Evolutionary conservation across 2,113 vertebrate genomes (phyloP).

Genomic region (Sminthopsis crassicaudata): DNA sequence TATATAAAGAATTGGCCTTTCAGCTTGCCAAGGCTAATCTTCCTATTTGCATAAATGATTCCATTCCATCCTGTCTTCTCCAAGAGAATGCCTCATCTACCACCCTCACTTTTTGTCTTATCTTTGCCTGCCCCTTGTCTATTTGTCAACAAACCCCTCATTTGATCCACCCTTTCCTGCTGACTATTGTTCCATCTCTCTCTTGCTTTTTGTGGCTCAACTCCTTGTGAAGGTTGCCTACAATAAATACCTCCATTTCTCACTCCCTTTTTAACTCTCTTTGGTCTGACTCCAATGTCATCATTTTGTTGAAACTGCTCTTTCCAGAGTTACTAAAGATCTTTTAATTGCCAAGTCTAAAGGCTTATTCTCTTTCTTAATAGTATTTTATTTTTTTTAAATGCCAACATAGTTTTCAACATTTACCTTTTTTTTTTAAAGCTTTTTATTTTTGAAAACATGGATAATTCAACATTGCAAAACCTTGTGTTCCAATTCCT

Average conservation of each 20-base stretch:
- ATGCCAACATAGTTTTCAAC: too few relatives aligned
- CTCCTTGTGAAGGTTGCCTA: background rate
- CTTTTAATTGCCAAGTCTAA: background rate
- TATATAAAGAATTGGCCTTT: background rate
- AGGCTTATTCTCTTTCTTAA: background rate
- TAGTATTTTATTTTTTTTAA: too few relatives aligned
- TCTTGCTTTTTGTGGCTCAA: background rate
- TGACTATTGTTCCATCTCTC: background rate
- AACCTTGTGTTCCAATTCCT: too few relatives aligned
- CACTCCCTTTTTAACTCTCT: background rate
- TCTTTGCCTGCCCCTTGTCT: background rate
- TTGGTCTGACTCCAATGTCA: background rate
- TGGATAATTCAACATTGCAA: too few relatives aligned
- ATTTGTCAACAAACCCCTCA: background rate
- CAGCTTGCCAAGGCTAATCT: background rate
- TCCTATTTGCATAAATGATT: background rate
- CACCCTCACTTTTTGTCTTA: background rate
- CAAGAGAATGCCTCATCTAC: background rate
- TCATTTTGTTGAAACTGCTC: background rate
- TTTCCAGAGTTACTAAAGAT: background rate
- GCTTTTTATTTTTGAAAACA: too few relatives aligned
- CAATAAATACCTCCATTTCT: background rate
- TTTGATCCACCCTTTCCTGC: background rate
- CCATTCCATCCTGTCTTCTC: background rate
- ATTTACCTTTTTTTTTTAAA: too few relatives aligned